These are phyloP conservation scores for Sebastes goodei DNA, from an alignment of 2,797 vertebrate species.

Conservation along the genomic window DNA sequence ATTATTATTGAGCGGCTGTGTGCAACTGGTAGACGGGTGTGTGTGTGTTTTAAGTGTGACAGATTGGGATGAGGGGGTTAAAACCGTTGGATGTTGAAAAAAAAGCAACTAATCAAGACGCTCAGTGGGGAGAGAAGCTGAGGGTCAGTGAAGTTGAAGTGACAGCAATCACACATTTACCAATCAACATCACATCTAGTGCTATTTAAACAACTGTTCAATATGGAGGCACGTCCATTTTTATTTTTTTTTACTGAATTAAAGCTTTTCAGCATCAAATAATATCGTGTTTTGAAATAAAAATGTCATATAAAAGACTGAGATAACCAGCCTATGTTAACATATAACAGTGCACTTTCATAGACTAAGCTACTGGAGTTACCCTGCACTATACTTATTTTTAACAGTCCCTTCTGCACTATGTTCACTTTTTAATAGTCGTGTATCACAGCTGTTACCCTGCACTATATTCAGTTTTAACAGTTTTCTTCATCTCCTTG, in stretches of 20 bases:
- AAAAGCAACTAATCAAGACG: constrained; percentile 71
- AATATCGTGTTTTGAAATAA: background rate
- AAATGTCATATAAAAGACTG: background rate
- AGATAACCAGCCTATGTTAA: no score
- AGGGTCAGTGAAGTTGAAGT: constrained; percentile 67
- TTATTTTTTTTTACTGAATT: background rate
- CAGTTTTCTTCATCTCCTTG: no score
- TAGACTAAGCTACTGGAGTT: no score
- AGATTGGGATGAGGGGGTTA: constrained; percentile 87
- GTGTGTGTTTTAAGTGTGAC: constrained; percentile 85
- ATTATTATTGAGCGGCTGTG: constrained; percentile 91
- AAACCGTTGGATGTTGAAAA: constrained; percentile 88
- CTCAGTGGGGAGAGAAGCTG: constrained; percentile 63
- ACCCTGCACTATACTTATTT: no score
- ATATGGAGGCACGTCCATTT: background rate
- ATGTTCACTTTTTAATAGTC: no score
- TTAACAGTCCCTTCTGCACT: no score
- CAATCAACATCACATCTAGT: constrained; percentile 26
- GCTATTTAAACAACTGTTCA: constrained; percentile 1
- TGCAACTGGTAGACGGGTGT: constrained; percentile 87
- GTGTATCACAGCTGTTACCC: no score
- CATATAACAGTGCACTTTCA: no score
- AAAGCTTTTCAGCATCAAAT: background rate
- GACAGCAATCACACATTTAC: constrained; percentile 54
- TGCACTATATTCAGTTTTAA: no score